Evolutionary conservation across 2,797 vertebrate species (phyloP), one percentile per base, ranked within the genome.

Genomic region (Premnoplex brunnescens): DNA sequence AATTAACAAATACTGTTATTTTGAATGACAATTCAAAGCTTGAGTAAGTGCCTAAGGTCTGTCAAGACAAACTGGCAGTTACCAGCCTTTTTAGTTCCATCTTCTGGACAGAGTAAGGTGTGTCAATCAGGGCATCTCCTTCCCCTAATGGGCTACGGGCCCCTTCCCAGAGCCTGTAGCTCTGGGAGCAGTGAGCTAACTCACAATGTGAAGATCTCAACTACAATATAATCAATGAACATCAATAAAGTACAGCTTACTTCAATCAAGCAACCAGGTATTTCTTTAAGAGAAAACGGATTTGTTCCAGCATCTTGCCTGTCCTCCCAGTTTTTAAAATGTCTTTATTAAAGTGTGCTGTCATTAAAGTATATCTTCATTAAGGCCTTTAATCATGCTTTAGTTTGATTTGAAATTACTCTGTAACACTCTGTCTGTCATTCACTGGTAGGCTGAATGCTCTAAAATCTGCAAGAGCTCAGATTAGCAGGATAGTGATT

Each of bases 1-100:
- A 89, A 68, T 88, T 39, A 92, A 17, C 17, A 93, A 92, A 92
- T 76, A 46, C 48, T 91, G 5, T 55, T 91, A 59, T 85, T 92
- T 93, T 75, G n/a, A 86, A 89, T 91, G 58, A 81, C 14, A 78
- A 81, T 73, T 85, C 46, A 81, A 23, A 67, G 12, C 18, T 46
- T 63, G 41, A 18, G 10, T 75, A 81, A 36, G 41, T 88, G 12
- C 34, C 34, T 91, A 73, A 92, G 72, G 73, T 66, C 75, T 41
- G 32, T 67, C 23, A 91, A 89, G 43, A 48, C n/a, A 91, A 93
- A 75, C 5, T 85, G 20, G 12, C 26, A 86, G 66, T 86, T 90
- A 62, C 14, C 3, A 5, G 13, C 18, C 34, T 52, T 64, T 60
- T 64, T 81, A 24, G 51, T 81, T 83, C 14, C 2, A 4, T 74